A percentile compares a stretch with the other conserved stretches of the same genome.
Evolutionary conservation across 1,140 invertebrate species (phyloP).

Genomic region (Bombus confusus): DNA sequence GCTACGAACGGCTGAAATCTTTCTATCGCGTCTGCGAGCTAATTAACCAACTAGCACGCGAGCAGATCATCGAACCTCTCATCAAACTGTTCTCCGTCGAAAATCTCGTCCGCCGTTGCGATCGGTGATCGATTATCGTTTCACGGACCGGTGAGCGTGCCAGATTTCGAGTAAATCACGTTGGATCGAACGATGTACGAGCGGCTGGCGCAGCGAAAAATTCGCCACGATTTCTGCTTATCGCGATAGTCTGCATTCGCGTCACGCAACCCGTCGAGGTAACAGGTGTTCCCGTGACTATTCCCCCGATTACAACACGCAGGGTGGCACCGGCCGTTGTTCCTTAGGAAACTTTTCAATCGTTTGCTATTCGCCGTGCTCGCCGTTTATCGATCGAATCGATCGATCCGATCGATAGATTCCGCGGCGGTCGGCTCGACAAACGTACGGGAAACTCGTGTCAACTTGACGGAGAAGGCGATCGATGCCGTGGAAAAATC

Average conservation of each 20-base stretch:
- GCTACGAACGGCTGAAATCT: too few species aligned
- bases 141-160: slow-evolving; percentile 1
- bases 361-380: slow-evolving; percentile 1
- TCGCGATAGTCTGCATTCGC: slow-evolving; percentile 53
- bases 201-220: slow-evolving; percentile 20
- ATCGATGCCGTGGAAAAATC: slow-evolving; percentile 30
- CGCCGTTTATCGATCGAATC: slow-evolving; percentile 28
- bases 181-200: slow-evolving; percentile 18
- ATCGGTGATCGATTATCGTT: slow-evolving; percentile 21
- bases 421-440: slow-evolving; percentile 3
- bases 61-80: background rate
- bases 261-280: slow-evolving; percentile 42
- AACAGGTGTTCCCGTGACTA: slow-evolving; percentile 66
- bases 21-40: background rate
- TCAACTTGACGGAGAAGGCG: slow-evolving; percentile 11
- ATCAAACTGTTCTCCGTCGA: background rate
- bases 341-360: slow-evolving; percentile 44
- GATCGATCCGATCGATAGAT: slow-evolving; percentile 17
- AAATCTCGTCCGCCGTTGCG: background rate
- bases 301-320: slow-evolving; percentile 60
- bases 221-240: slow-evolving; percentile 38
- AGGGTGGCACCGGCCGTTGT: slow-evolving; percentile 14
- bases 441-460: slow-evolving; percentile 39
- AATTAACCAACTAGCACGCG: background rate
- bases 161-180: slow-evolving; percentile 22